phyloP scores from a whole-genome alignment of 2,888 invertebrate species.

The Drosophila lutescens region DNA sequence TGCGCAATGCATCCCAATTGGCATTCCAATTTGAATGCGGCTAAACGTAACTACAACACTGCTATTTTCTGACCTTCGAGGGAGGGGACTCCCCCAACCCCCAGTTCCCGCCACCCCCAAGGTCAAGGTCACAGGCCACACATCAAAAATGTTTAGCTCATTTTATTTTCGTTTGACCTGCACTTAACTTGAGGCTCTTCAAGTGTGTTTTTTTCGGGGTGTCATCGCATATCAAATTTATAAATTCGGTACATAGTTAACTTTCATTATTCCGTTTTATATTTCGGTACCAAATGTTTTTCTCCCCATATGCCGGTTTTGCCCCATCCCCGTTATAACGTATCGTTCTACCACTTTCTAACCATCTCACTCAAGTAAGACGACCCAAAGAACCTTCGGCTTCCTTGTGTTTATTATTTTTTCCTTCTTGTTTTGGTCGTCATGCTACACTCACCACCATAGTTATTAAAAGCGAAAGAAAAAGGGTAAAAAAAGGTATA shows the following conservation, averaged over 20 bases:
- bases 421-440: not conserved
- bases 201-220: not conserved
- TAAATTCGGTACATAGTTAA: too few species aligned
- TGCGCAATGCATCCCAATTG: slow-evolving; percentile 19
- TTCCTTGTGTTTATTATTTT: not conserved
- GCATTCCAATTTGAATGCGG: slow-evolving; percentile 7
- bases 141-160: not conserved
- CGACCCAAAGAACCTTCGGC: slow-evolving; percentile 37
- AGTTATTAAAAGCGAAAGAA: not conserved
- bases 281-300: not conserved
- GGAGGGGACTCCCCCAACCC: slow-evolving; percentile 6
- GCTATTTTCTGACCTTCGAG: slow-evolving; percentile 13
- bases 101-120: slow-evolving; percentile 12
- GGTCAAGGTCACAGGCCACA: slow-evolving; percentile 9
- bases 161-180: not conserved
- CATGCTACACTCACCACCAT: not conserved
- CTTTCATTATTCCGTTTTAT: too few species aligned
- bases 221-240: not conserved
- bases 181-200: not conserved
- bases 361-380: slow-evolving; percentile 47
- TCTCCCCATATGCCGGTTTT: not conserved
- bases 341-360: not conserved
- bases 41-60: not conserved
- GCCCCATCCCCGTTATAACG: too few species aligned
- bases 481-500: not conserved